Evolutionary conservation across 2,797 vertebrate genomes (phyloP).

Genomic region (Columba guinea): DNA sequence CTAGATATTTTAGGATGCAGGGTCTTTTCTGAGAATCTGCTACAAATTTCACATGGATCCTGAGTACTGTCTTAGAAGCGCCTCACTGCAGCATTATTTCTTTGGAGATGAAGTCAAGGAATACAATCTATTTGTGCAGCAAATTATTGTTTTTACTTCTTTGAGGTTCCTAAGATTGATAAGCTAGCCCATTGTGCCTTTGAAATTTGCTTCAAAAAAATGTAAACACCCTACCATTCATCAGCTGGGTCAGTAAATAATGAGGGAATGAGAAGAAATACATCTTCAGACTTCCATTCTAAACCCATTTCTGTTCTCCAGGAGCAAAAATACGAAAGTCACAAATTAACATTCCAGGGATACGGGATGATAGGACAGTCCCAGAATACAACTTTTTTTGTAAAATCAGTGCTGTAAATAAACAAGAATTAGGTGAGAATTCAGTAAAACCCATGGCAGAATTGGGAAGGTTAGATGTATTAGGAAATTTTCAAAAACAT

Average conservation of each 20-base stretch:
- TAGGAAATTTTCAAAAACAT: background rate
- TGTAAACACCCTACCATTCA: fast-evolving
- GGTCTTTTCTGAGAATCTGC: background rate
- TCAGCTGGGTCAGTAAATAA: background rate
- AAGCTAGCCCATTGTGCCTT: background rate
- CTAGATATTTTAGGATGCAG: background rate
- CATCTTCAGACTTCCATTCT: background rate
- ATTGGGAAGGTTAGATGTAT: background rate
- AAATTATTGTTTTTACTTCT: background rate
- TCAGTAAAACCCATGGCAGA: background rate
- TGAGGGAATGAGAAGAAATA: background rate
- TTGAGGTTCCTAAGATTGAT: background rate
- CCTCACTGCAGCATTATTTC: background rate
- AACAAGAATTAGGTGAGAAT: background rate
- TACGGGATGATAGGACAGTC: background rate
- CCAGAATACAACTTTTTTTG: background rate
- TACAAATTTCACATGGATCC: background rate
- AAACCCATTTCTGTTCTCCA: background rate
- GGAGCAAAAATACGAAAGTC: background rate
- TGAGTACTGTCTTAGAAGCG: background rate
- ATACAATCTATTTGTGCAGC: background rate
- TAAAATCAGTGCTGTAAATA: background rate
- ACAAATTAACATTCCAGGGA: background rate
- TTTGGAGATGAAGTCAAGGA: background rate
- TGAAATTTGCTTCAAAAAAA: background rate